phyloP scores from a whole-genome alignment of 2,797 vertebrate species.

The Eleutherodactylus coqui region DNA sequence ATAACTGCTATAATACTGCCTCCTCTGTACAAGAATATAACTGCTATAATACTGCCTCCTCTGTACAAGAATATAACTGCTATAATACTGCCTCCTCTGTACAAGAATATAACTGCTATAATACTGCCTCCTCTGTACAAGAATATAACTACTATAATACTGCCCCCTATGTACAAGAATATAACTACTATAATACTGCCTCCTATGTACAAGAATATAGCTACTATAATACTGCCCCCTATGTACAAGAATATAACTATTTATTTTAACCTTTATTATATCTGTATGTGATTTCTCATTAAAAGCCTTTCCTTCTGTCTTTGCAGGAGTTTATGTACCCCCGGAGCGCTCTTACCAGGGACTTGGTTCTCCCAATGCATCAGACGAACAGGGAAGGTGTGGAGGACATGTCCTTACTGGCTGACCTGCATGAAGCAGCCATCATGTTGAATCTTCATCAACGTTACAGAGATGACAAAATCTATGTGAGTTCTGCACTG shows the following conservation, averaged over 20 bases:
- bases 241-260: not conserved
- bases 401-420: constrained; percentile 90
- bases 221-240: constrained; percentile 1
- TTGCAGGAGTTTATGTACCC: constrained; percentile 80
- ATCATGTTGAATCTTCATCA: constrained; percentile 90
- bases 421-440: constrained; percentile 88
- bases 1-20: not conserved
- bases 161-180: not conserved
- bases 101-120: constrained; percentile 17
- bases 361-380: constrained; percentile 84
- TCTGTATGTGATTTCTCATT: not conserved
- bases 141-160: constrained; percentile 3
- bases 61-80: not conserved
- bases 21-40: constrained; percentile 4
- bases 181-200: constrained; percentile 5
- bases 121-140: not conserved
- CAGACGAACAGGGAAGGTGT: constrained; percentile 84
- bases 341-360: constrained; percentile 76
- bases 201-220: not conserved
- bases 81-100: constrained; percentile 1
- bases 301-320: not conserved
- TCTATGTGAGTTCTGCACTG: constrained; percentile 82
- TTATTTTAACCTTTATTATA: not conserved
- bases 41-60: not conserved
- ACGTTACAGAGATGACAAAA: constrained; percentile 84